Base-by-base conservation (phyloP, 1,140 invertebrate species). In the Saxidomus purpurata region DNA sequence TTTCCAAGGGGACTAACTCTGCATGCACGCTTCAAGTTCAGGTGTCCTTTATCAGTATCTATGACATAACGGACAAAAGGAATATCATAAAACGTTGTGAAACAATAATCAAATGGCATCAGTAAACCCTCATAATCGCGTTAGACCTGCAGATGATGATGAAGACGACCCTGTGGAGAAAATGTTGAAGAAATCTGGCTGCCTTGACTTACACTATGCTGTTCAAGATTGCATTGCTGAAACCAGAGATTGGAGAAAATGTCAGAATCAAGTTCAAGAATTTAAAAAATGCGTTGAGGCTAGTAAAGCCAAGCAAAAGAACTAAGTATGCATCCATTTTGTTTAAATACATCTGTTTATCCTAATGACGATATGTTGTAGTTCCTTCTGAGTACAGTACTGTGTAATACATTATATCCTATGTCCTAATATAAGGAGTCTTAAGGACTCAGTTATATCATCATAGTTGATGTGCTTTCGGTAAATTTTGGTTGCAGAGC, bases 181-280 rank as follows among this genome's bases (percentile, higher is more conserved):
- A 76, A 98, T 98, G 97, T 95, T 99, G 15, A 98, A 98, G 90
- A 97, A 97, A 96, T 98, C 98, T 36, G 98, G 98, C 19, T 99
- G 98, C 94, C 96, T 98, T 49, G 97, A 98, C 93, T 95, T 98
- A 87, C 98, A 98, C 96, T 98, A 98, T 94, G 97, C 98, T 97
- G 97, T 98, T 69, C 91, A 91, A 97, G 98, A 98, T 93, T 99
- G 98, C 94, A 98, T 98, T 94, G 97, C 97, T 40, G 97, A 98
- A 91, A 97, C 97, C 0, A 97, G 97, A 94, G 98, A 99, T 93
- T 99, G 98, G 98, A 97, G 98, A 93, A 97, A 98, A 95, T 99
- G 98, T 95, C 98, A 98, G 95, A 95, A 97, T 19, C 96, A 97
- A 95, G 97, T 98, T 0, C 96, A 97, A 93, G 97, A 97, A 85